A percentile compares a stretch with the other conserved stretches of the same genome.
phyloP scores from a whole-genome alignment of 2,888 invertebrate genomes.

The Phalera bucephala region DNA sequence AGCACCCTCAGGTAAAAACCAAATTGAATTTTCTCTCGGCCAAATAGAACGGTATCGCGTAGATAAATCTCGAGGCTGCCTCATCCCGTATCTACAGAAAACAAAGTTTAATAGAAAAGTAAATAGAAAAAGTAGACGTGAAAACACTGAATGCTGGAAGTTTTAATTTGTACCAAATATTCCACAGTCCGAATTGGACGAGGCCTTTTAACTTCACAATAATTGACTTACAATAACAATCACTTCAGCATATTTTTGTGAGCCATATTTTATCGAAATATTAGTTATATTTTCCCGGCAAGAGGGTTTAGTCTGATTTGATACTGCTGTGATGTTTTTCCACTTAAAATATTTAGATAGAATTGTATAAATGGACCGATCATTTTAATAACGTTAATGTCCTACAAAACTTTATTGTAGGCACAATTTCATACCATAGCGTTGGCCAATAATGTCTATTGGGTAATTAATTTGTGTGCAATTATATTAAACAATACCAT shows the following conservation, averaged over 20 bases:
- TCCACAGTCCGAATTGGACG: slow-evolving; percentile 33
- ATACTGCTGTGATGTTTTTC: too few species aligned
- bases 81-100: slow-evolving; percentile 69
- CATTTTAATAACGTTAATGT: too few species aligned
- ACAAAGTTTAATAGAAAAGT: slow-evolving; percentile 80
- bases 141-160: slow-evolving; percentile 68
- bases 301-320: too few species aligned
- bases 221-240: slow-evolving; percentile 25
- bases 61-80: slow-evolving; percentile 75
- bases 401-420: neutral
- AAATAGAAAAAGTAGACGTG: slow-evolving; percentile 70
- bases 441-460: neutral
- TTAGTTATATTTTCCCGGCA: too few species aligned
- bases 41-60: slow-evolving; percentile 75
- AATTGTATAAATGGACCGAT: too few species aligned
- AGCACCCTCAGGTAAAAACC: slow-evolving; percentile 76
- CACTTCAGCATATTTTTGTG: too few species aligned
- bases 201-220: slow-evolving; percentile 34
- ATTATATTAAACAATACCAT: neutral
- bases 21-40: slow-evolving; percentile 77
- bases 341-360: too few species aligned
- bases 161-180: slow-evolving; percentile 62
- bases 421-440: too few species aligned
- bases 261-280: too few species aligned
- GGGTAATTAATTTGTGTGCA: neutral